Evolutionary conservation across 1,140 invertebrate species (phyloP), one percentile per base, ranked within the genome.

Genomic region (Camponotus pennsylvanicus): DNA sequence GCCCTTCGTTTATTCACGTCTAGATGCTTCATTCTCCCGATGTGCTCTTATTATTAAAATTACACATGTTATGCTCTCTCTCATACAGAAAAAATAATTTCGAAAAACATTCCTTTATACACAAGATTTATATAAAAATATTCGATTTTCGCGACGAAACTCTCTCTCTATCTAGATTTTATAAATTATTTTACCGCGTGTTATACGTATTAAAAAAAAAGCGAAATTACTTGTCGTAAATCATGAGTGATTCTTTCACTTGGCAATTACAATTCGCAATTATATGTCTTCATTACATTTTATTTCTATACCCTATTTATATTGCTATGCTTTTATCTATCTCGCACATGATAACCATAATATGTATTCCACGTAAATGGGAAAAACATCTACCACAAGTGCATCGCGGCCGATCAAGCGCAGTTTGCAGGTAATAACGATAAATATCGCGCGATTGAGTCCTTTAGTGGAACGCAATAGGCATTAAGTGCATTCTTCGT

Each of bases 381-480:
- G 55, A 82, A 61, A 82, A 73, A 73, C 79, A 32, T 61, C 37
- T 18, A 82, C 34, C 61, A 52, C 82, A 66, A 73, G 49, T 61
- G 2, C 18, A 55, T 4, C 11, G n/a, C 9, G 55, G 18, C 37
- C 27, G 34, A 90, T 89, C 75, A 75, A 79, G 79, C 52, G 61
- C 75, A 49, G 13, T 59, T 34, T 52, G 59, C 87, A 55, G 87
- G 79, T 73, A 82, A 83, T 83, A 83, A 83, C 67, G 52, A 61
- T 83, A 83, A 83, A 83, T 73, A 83, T 73, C 79, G 67, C 55
- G 67, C 55, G 67, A 83, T 83, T 83, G 69, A 83, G 59, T 85
- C 73, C 42, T 85, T 79, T 45, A 76, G 59, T 59, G 27, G 40
- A 52, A n/a, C 34, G 70, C 52, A 69, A 70, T 49, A 67, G 42